Conservation (phyloP, 2,113 vertebrate species). For the Centrocercus urophasianus region DNA sequence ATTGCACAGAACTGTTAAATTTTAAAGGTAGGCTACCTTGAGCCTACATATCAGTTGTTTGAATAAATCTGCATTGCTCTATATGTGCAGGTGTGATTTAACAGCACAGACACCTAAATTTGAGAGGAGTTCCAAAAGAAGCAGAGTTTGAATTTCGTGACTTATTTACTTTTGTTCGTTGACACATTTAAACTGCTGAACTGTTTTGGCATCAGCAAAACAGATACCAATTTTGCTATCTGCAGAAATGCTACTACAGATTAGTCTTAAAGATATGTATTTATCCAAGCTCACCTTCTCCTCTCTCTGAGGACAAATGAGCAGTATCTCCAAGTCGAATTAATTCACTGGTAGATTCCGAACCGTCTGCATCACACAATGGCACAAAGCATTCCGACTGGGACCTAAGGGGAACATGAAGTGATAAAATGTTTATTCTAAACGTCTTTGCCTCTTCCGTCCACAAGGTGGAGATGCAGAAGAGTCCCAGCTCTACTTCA, state of each 20-base stretch:
- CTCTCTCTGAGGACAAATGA: slow-evolving; percentile 83
- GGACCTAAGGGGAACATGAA: slow-evolving; percentile 60
- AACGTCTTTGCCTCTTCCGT: background rate
- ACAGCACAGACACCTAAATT: background rate
- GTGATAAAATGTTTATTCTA: background rate
- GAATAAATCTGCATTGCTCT: background rate
- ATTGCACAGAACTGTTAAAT: background rate
- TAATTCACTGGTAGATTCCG: slow-evolving; percentile 84
- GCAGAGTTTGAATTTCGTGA: no score
- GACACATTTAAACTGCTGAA: background rate
- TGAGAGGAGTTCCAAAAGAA: background rate
- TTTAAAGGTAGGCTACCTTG: background rate
- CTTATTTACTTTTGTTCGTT: background rate
- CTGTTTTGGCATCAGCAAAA: background rate
- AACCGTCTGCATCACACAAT: slow-evolving; percentile 80
- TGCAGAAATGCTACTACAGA: background rate
- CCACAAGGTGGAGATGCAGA: slow-evolving; percentile 54
- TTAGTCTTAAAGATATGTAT: background rate
- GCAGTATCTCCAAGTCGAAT: slow-evolving; percentile 90
- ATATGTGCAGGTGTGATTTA: background rate
- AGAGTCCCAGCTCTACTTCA: background rate
- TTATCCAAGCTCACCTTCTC: slow-evolving; percentile 77
- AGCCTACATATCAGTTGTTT: background rate
- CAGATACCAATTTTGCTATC: background rate
- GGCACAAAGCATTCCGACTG: slow-evolving; percentile 61